A percentile compares a stretch with the other conserved stretches of the same genome.
These are phyloP conservation scores for Macrotrachela quadricornifera DNA, from an alignment of 1,140 invertebrate species.

Conservation along the genomic window DNA sequence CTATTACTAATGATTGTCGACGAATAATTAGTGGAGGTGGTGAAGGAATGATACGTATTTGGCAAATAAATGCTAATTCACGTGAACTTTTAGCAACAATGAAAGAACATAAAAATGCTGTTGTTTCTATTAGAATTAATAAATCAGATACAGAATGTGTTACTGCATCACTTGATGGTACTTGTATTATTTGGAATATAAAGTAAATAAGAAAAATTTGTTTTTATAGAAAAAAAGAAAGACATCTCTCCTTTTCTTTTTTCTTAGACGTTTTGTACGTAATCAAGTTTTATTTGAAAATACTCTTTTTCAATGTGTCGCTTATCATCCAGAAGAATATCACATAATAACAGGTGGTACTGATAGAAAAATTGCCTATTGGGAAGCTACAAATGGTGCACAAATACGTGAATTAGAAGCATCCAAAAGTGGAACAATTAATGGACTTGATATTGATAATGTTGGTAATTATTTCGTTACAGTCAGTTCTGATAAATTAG, in stretches of 20 bases:
- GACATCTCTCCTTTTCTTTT: not conserved
- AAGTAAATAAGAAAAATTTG: slow-evolving; percentile 27
- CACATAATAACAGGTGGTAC: slow-evolving; percentile 67
- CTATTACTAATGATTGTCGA: slow-evolving; percentile 44
- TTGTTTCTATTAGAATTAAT: slow-evolving; percentile 55
- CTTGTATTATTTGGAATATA: slow-evolving; percentile 72
- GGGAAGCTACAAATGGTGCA: slow-evolving; percentile 57
- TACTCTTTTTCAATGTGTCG: slow-evolving; percentile 59
- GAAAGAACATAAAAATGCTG: slow-evolving; percentile 66
- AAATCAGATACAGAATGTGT: slow-evolving; percentile 52
- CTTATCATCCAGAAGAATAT: slow-evolving; percentile 50
- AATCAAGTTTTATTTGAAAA: slow-evolving; percentile 63
- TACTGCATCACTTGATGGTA: slow-evolving; percentile 64
- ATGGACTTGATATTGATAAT: slow-evolving; percentile 48
- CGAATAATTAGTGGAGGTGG: slow-evolving; percentile 59
- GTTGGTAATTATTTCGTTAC: slow-evolving; percentile 55
- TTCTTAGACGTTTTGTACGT: slow-evolving; percentile 40
- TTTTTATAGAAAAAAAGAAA: not conserved
- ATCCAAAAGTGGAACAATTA: slow-evolving; percentile 51
- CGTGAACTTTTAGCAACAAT: slow-evolving; percentile 33
- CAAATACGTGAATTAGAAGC: slow-evolving; percentile 57
- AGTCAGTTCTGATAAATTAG: slow-evolving; percentile 58
- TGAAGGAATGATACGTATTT: slow-evolving; percentile 47
- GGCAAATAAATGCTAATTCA: slow-evolving; percentile 3
- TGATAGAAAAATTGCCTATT: slow-evolving; percentile 64